Conservation (phyloP, 2,113 vertebrate species). For the Anoplopoma fimbria region DNA sequence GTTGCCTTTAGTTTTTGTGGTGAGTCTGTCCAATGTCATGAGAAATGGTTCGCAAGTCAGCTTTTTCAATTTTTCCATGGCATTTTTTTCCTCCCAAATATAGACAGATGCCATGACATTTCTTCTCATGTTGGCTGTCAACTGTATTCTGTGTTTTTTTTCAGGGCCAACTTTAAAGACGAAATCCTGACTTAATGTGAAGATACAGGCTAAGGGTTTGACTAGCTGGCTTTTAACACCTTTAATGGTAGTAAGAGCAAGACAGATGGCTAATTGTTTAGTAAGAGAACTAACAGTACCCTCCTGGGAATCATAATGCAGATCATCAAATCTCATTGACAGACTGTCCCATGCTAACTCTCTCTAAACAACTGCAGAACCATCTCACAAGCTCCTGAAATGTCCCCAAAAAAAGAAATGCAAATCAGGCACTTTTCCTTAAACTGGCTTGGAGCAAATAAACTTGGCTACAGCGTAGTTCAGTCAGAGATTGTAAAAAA, state of each 20-base stretch:
- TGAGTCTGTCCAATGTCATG: constrained; percentile 14
- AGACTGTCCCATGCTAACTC: neutral
- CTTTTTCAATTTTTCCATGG: constrained; percentile 6
- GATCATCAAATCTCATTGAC: constrained; percentile 16
- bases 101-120: neutral
- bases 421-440: no score
- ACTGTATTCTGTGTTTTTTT: neutral
- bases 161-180: neutral
- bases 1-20: neutral
- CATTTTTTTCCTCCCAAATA: neutral
- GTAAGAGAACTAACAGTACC: neutral
- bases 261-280: constrained; percentile 3
- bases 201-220: neutral
- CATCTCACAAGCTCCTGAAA: neutral
- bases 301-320: neutral
- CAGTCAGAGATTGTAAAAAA: no score
- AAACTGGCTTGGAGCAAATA: no score
- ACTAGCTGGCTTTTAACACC: neutral
- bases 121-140: neutral
- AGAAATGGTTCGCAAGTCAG: constrained; percentile 14
- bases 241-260: neutral
- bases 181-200: constrained; percentile 2
- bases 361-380: neutral
- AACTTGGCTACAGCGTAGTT: no score
- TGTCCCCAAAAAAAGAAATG: no score